Percentiles rank a stretch among this genome's conserved stretches.
These are phyloP conservation scores for Oncorhynchus kisutch DNA, from an alignment of 2,113 vertebrate species.

Conservation along the genomic window DNA sequence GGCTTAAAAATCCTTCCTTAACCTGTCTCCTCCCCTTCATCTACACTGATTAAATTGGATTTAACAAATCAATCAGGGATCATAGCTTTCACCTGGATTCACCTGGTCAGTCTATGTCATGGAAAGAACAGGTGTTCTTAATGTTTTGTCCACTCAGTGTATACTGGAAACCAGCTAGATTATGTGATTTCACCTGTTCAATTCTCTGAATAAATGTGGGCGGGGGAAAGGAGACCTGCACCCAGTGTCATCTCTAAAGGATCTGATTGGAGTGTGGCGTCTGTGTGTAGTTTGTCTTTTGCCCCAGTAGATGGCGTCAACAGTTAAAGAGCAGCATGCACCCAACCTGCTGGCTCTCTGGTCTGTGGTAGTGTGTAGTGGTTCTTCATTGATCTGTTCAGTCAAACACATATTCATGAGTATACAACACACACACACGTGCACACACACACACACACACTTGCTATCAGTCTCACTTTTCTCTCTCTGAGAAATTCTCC, in stretches of 20 bases:
- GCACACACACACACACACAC: too few species aligned
- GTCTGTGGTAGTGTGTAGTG: background rate
- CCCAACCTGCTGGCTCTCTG: background rate
- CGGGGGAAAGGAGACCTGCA: background rate
- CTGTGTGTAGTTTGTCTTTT: slow-evolving; percentile 43
- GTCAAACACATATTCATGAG: background rate
- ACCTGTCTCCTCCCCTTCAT: too few species aligned
- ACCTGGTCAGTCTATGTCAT: too few species aligned
- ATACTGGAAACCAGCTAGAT: background rate
- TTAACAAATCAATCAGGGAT: too few species aligned
- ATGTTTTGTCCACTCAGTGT: too few species aligned
- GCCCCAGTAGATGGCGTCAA: slow-evolving; percentile 72
- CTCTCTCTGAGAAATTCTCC: too few species aligned
- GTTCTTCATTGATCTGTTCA: background rate
- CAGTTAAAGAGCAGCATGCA: slow-evolving; percentile 36
- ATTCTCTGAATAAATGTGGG: background rate
- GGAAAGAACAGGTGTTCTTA: too few species aligned
- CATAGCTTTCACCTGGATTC: too few species aligned
- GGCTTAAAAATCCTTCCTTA: too few species aligned
- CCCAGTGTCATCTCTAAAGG: background rate
- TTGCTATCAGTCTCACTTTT: slow-evolving; percentile 2
- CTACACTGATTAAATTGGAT: too few species aligned
- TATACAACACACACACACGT: background rate
- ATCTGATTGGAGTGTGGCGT: slow-evolving; percentile 5
- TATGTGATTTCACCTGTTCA: background rate